Conservation (phyloP, 2,113 vertebrate genomes). For the Glaucomys volans region DNA sequence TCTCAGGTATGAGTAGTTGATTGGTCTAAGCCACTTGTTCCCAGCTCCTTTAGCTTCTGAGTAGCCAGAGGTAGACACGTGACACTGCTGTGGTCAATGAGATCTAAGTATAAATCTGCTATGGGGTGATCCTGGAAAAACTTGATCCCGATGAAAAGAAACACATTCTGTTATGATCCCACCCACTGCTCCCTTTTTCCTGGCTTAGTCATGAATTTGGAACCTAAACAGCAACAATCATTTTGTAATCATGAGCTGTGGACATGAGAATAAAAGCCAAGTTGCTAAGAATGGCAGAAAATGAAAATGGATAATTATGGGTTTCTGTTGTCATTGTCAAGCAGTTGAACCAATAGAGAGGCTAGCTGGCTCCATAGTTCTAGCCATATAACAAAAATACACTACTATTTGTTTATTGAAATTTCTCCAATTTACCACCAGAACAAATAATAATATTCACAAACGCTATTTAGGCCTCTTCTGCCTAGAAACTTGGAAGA, state of each 20-base stretch:
- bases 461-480: not conserved
- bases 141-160: not conserved
- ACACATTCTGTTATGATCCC: not conserved
- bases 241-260: not conserved
- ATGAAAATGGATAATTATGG: not conserved
- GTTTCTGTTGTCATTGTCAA: not conserved
- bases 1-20: not conserved
- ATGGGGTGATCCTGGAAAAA: not conserved
- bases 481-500: not conserved
- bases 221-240: not conserved
- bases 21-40: not conserved
- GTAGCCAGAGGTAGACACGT: not conserved
- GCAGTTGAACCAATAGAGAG: not conserved
- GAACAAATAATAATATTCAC: not conserved
- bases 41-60: not conserved
- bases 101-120: not conserved
- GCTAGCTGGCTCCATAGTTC: not conserved
- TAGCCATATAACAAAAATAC: not conserved
- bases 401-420: not conserved
- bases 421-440: slow-evolving; percentile 9
- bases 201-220: not conserved
- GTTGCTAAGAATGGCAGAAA: not conserved
- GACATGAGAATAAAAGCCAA: not conserved
- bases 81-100: not conserved
- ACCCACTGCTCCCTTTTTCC: not conserved